These are phyloP conservation scores for Carduelis carduelis DNA, from an alignment of 2,797 vertebrate genomes.

Conservation along the genomic window DNA sequence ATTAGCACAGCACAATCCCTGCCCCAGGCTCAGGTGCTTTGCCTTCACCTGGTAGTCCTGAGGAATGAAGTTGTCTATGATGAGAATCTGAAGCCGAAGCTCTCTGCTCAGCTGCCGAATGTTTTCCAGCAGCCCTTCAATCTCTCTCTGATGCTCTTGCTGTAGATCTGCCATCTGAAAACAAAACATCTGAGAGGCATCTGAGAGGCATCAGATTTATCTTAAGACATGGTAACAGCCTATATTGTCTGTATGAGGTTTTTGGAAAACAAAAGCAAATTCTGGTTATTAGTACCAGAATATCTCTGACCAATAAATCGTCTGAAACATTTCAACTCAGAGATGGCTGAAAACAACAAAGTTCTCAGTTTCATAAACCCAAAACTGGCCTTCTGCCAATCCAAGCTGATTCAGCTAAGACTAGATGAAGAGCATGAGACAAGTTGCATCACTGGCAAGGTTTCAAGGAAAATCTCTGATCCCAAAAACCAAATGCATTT, in stretches of 20 bases:
- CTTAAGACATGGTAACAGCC: background rate
- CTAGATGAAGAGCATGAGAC: background rate
- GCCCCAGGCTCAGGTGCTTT: background rate
- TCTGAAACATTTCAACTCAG: background rate
- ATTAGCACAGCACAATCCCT: background rate
- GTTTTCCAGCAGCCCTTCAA: slow-evolving; percentile 94
- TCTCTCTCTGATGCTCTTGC: slow-evolving; percentile 96
- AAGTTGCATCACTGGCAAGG: background rate
- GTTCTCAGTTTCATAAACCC: background rate
- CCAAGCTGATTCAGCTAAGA: background rate
- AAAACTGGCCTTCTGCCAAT: background rate
- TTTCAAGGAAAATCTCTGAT: background rate
- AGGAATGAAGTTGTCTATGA: slow-evolving; percentile 98
- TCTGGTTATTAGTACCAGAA: background rate
- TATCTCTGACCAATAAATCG: background rate
- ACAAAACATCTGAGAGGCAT: background rate
- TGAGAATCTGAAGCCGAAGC: slow-evolving; percentile 95
- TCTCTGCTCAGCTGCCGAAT: slow-evolving; percentile 97
- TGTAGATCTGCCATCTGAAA: slow-evolving; percentile 95
- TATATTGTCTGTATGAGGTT: background rate
- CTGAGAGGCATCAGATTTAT: background rate
- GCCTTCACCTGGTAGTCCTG: slow-evolving; percentile 90
- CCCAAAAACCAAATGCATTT: background rate
- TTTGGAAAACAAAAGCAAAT: background rate
- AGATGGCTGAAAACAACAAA: background rate